Evolutionary conservation across 2,888 invertebrate genomes (phyloP), one percentile per base, ranked within the genome.

Genomic region (Pachycephus smyrnensis): DNA sequence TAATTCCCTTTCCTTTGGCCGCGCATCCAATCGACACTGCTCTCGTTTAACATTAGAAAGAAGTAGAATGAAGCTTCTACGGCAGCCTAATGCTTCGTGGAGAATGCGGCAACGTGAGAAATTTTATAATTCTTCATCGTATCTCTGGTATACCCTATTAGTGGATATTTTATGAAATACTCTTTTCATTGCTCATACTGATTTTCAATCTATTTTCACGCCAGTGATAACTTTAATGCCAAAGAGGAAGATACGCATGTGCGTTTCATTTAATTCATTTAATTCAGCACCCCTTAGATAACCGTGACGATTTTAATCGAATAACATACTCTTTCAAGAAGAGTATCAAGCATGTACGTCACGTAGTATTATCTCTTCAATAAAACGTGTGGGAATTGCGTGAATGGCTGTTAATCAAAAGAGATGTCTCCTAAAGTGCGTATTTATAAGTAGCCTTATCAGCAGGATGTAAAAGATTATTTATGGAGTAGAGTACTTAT

Each of bases 11-110:
- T 86, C 86, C 88, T 84, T 86, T 88, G 86, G 88, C 86, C 87
- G 85, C 84, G 86, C 88, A 87, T 89, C 89, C 89, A 83, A 88
- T 85, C 88, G 88, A 88, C 87, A 88, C 90, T 90, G 89, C 86
- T 89, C 87, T 88, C 87, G 82, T 83, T 89, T 85, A 88, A 89
- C 86, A 90, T 88, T 87, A 86, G 86, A 88, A 89, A 89, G 76
- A 80, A 75, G 35, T 74, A 55, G 55, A 55, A 55, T 55, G 23
- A 55, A 55, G 55, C 55, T 55, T 55, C 55, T 55, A 55, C 55
- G 55, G 55, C 9, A 55, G 23, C 55, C 23, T 55, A 55, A 55
- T 55, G 55, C 55, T 55, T 55, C 55, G 55, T 55, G 55, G 55
- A 15, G 23, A 55, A 55, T 9, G 23, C 6, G 1, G 55, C 55